Evolutionary conservation across 1,140 invertebrate genomes (phyloP).

Genomic region (Lasioglossum albipes): DNA sequence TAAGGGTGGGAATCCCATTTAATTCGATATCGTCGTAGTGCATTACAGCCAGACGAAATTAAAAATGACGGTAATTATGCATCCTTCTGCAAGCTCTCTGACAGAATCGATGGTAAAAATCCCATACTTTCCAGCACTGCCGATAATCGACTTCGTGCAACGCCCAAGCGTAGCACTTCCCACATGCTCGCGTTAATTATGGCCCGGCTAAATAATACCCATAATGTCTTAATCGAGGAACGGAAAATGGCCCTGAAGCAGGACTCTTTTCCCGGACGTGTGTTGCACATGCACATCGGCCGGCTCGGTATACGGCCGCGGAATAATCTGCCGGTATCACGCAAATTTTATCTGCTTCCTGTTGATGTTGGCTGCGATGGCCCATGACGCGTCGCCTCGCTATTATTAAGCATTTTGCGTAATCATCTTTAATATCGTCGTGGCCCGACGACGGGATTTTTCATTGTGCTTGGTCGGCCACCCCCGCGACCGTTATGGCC

Average conservation of each 20-base stretch:
- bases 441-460: slow-evolving; percentile 52
- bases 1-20: too few species aligned
- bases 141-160: too few species aligned
- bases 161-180: too few species aligned
- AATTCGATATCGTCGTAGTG: too few species aligned
- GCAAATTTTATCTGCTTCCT: slow-evolving; percentile 34
- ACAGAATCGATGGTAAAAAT: too few species aligned
- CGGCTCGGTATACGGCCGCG: background rate
- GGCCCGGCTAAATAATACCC: background rate
- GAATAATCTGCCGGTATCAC: slow-evolving; percentile 21
- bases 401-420: slow-evolving; percentile 65
- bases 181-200: background rate
- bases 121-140: too few species aligned
- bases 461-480: slow-evolving; percentile 43
- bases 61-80: too few species aligned
- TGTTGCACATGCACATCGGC: background rate
- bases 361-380: slow-evolving; percentile 19
- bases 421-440: slow-evolving; percentile 57
- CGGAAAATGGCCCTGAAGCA: background rate
- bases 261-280: too few species aligned
- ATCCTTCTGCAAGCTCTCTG: too few species aligned
- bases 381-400: slow-evolving; percentile 31
- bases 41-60: too few species aligned
- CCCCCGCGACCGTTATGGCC: slow-evolving; percentile 22
- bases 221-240: slow-evolving; percentile 1